Evolutionary conservation across 2,797 vertebrate species (phyloP).

Genomic region (Mus caroli): DNA sequence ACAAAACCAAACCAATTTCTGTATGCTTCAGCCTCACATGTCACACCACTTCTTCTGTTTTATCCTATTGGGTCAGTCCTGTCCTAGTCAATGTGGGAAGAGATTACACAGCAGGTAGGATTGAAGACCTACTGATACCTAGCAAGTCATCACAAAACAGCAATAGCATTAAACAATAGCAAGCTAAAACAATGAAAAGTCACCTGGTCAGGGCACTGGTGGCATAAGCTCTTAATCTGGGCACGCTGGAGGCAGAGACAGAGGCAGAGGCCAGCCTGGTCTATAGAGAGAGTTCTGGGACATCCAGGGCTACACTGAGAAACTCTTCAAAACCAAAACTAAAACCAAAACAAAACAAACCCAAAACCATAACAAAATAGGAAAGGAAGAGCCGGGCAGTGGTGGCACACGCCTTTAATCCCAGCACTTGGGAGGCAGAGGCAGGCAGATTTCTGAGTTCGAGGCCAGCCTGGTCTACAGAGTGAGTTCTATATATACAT

Average conservation of each 20-base stretch:
- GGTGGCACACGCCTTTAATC: background rate
- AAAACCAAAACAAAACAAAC: too few relatives aligned
- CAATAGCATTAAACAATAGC: background rate
- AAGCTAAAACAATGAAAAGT: background rate
- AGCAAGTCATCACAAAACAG: background rate
- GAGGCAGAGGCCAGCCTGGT: too few relatives aligned
- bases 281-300: too few relatives aligned
- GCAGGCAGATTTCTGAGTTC: background rate
- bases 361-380: too few relatives aligned
- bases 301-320: too few relatives aligned
- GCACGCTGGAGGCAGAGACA: background rate
- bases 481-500: background rate
- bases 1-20: background rate
- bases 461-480: background rate
- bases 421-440: background rate
- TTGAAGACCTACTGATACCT: background rate
- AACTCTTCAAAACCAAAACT: too few relatives aligned
- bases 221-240: accelerated
- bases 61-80: background rate
- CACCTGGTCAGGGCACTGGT: background rate
- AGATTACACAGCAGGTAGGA: background rate
- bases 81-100: background rate
- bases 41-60: background rate
- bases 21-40: background rate
- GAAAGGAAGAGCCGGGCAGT: background rate